Evolutionary conservation across 1,140 invertebrate species (phyloP).

Genomic region (Agrilus planipennis): DNA sequence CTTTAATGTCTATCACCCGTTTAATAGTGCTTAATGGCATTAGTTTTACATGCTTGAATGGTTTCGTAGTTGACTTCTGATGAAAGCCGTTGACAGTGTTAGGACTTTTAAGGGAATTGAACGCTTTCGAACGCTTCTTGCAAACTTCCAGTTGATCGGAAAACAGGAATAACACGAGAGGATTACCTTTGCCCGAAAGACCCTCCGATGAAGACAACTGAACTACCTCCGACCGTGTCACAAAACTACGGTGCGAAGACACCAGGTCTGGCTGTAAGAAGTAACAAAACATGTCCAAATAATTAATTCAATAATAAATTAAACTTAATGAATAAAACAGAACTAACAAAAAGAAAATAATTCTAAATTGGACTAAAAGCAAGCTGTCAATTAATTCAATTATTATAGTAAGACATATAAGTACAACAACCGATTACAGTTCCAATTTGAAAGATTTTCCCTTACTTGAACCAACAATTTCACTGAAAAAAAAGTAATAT

Average conservation of each 20-base stretch:
- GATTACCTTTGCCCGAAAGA: slow-evolving; percentile 71
- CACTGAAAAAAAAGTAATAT: too few relatives aligned
- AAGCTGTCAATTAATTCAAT: too few relatives aligned
- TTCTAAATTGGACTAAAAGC: too few relatives aligned
- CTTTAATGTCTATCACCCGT: slow-evolving; percentile 78
- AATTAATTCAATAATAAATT: too few relatives aligned
- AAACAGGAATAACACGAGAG: slow-evolving; percentile 82
- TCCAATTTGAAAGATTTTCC: too few relatives aligned
- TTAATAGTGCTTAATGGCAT: slow-evolving; percentile 79
- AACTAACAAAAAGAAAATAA: too few relatives aligned
- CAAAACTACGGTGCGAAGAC: slow-evolving; percentile 81
- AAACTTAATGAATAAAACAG: too few relatives aligned
- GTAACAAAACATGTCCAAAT: too few relatives aligned
- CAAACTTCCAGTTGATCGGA: slow-evolving; percentile 88
- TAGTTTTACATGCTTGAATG: slow-evolving; percentile 83
- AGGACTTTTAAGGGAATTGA: slow-evolving; percentile 57
- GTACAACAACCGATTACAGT: too few relatives aligned
- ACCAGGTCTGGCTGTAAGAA: slow-evolving; percentile 64
- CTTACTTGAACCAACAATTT: too few relatives aligned
- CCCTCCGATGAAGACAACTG: slow-evolving; percentile 66
- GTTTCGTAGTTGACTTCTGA: slow-evolving; percentile 41
- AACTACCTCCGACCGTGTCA: slow-evolving; percentile 76
- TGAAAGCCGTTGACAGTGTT: slow-evolving; percentile 38
- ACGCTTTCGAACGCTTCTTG: slow-evolving; percentile 72
- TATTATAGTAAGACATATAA: too few relatives aligned